Evolutionary conservation across 2,888 invertebrate species (phyloP).

Genomic region (Tetragnatha montana): DNA sequence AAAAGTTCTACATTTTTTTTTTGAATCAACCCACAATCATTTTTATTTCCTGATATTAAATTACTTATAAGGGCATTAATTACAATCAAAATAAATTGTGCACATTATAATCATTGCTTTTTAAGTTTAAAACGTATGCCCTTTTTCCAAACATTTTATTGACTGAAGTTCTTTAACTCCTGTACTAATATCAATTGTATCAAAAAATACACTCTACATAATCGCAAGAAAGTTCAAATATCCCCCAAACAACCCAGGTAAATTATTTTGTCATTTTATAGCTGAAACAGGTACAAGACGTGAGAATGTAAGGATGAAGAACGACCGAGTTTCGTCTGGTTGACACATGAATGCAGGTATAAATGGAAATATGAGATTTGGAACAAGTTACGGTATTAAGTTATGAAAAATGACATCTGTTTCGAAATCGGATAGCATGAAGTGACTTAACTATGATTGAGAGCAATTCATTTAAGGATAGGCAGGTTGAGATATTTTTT

Average conservation of each 20-base stretch:
- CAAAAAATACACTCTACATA: too few species aligned
- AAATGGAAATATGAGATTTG: background rate
- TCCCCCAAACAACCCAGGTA: background rate
- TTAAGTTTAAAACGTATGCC: too few species aligned
- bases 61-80: too few species aligned
- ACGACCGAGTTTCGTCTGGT: constrained; percentile 2
- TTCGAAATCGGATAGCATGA: constrained; percentile 29
- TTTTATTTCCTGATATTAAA: too few species aligned
- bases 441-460: constrained; percentile 30
- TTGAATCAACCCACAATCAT: too few species aligned
- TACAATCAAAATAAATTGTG: too few species aligned
- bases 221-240: too few species aligned
- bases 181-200: too few species aligned
- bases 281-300: constrained; percentile 10
- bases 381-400: constrained; percentile 27
- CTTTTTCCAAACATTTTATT: too few species aligned
- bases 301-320: constrained; percentile 41
- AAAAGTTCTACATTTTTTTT: too few species aligned
- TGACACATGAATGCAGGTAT: constrained; percentile 30
- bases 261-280: background rate
- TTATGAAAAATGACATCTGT: constrained; percentile 25
- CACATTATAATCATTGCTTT: too few species aligned
- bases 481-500: background rate
- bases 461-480: background rate
- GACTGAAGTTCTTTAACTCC: too few species aligned